Base-by-base conservation (phyloP, 1,140 invertebrate species). In the Lanistes nyassanus region DNA sequence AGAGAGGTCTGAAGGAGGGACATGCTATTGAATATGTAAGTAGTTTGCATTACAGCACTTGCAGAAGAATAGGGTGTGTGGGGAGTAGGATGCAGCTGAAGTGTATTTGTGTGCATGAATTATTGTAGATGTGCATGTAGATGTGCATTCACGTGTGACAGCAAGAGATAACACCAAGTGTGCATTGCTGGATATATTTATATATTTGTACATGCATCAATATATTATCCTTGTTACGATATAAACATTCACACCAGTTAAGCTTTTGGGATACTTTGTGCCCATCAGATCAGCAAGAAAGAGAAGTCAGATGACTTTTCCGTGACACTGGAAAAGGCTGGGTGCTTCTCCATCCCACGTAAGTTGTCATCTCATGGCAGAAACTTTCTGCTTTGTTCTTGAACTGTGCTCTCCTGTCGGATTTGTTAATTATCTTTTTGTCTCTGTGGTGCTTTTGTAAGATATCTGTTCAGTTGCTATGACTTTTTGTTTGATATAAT, bases 11-110 rank as follows among this genome's bases (percentile, higher is more conserved):
- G 31, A 81, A 83, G 36, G 88, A 88, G 9, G 91, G 91, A 76
- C 89, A 90, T 39, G 90, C 91, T 23, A 90, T 91, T 79, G 91
- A 92, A 87, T 87, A 90, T 80, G 86, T 92, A 75, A 87, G 85
- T 72, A 65, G n/a, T 9, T 16, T 13, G 42, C 19, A 47, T 6
- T 13, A 9, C 9, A 47, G 42, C 42, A 9, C 19, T 3, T 2
- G 9, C 42, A 1, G 19, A 47, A 13, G 42, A 16, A 6, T 42
- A 6, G 42, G 42, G 9, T 47, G 42, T 47, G 42, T 47, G 42
- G 42, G 2, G 9, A 6, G 5, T 3, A 3, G 42, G 42, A 13
- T n/a, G n/a, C 34, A 29, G 23, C 26, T 16, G n/a, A 62, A 31
- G 11, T 62, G 2, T 31, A 36, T 64, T 29, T 64, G 60, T 31